These are phyloP conservation scores for Ptychodera flava DNA, from an alignment of 35 echinoderm and acorn worm species.

Conservation along the genomic window DNA sequence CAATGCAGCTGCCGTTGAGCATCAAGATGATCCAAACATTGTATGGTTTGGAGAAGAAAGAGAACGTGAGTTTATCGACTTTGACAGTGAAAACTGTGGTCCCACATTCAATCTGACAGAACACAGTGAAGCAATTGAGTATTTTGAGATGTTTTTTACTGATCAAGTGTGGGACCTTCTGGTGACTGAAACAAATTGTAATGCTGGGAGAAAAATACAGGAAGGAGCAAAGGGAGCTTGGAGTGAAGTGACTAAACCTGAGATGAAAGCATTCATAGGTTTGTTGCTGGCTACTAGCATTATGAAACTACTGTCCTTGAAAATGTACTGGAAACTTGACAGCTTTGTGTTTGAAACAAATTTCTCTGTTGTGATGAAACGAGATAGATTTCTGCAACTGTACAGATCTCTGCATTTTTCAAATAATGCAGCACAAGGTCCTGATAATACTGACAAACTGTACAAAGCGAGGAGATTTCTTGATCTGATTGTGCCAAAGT, in stretches of 20 bases:
- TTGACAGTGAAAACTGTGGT: neutral
- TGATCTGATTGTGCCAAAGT: no score
- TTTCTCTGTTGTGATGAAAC: neutral
- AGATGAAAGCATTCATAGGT: neutral
- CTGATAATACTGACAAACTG: neutral
- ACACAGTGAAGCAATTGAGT: neutral
- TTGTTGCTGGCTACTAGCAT: neutral
- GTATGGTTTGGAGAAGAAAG: neutral
- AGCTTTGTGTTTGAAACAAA: neutral
- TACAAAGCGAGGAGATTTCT: no score
- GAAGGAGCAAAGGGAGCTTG: neutral
- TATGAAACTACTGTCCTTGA: neutral
- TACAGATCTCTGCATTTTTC: neutral
- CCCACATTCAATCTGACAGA: neutral
- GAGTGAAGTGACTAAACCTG: neutral
- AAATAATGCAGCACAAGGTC: neutral
- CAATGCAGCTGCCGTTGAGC: neutral
- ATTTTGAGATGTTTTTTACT: neutral
- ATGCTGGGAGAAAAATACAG: neutral
- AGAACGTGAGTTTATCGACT: neutral
- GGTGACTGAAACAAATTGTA: neutral
- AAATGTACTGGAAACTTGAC: neutral
- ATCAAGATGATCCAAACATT: neutral
- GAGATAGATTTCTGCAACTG: neutral
- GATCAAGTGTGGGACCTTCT: neutral